phyloP scores from a whole-genome alignment of 2,113 vertebrate species.

The Otis tarda region DNA sequence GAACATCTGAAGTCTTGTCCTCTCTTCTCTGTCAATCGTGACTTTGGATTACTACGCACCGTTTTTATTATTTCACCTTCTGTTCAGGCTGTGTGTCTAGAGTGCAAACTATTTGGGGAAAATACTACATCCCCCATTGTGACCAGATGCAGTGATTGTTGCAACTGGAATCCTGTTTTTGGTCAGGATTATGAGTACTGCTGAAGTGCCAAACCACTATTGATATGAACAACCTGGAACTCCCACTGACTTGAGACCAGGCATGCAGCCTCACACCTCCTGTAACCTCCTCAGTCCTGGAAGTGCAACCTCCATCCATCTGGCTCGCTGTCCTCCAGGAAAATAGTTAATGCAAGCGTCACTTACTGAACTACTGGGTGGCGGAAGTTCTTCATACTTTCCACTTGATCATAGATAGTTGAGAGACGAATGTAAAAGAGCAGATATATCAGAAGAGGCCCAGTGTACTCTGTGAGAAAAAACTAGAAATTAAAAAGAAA shows the following conservation, averaged over 20 bases:
- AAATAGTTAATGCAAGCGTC: not conserved
- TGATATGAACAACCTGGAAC: not conserved
- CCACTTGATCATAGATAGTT: slow-evolving; percentile 73
- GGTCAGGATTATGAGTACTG: not conserved
- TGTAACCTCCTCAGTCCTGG: not conserved
- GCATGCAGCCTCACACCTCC: not conserved
- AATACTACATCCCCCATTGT: not conserved
- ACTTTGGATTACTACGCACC: not conserved
- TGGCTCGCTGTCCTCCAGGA: not conserved
- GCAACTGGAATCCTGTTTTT: not conserved
- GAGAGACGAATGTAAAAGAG: slow-evolving; percentile 79
- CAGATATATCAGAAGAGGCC: slow-evolving; percentile 80
- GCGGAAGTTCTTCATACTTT: slow-evolving; percentile 58
- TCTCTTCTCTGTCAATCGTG: not conserved
- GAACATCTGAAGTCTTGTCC: not conserved
- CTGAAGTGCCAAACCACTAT: not conserved
- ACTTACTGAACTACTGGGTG: slow-evolving; percentile 84
- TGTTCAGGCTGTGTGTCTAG: not conserved
- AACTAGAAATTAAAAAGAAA: slow-evolving; percentile 69
- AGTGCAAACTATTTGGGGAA: not conserved
- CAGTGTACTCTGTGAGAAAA: slow-evolving; percentile 80
- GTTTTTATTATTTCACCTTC: not conserved
- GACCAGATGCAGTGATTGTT: not conserved
- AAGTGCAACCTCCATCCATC: not conserved
- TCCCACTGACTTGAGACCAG: not conserved